These are phyloP conservation scores for Theodoxus fluviatilis DNA, from an alignment of 2,888 invertebrate genomes.

Conservation along the genomic window DNA sequence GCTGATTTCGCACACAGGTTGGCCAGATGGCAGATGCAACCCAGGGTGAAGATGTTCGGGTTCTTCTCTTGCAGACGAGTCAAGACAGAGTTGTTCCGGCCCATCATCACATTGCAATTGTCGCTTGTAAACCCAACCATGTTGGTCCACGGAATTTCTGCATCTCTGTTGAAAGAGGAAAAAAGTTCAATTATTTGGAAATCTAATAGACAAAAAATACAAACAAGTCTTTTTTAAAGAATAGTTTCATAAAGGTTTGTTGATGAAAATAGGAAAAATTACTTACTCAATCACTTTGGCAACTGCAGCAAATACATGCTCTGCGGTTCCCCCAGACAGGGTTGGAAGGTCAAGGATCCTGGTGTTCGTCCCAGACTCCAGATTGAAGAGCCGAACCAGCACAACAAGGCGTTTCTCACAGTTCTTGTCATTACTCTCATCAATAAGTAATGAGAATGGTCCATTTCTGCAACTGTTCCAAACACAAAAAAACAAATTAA, in stretches of 20 bases:
- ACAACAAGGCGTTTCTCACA: neutral
- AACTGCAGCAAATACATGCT: neutral
- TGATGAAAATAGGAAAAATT: neutral
- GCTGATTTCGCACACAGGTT: neutral
- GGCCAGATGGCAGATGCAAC: conserved; percentile 13
- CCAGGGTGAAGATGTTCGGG: neutral
- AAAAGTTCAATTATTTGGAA: too few relatives aligned
- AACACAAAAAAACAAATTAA: too few relatives aligned
- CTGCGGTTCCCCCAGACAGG: neutral
- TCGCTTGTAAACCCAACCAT: neutral
- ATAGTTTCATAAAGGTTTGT: too few relatives aligned
- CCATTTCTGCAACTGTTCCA: neutral
- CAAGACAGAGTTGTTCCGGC: neutral
- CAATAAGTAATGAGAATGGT: neutral
- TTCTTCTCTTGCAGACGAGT: neutral
- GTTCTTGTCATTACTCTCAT: conserved; percentile 1
- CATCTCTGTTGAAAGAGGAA: neutral
- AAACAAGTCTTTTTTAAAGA: too few relatives aligned
- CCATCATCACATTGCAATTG: neutral
- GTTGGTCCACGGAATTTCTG: neutral
- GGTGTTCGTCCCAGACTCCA: neutral
- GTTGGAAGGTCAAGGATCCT: neutral
- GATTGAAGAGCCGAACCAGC: neutral
- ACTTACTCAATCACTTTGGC: neutral
- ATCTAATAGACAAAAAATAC: too few relatives aligned